Percentiles rank a stretch among this genome's conserved stretches.
Evolutionary conservation across 2,113 vertebrate species (phyloP).

Genomic region (Xerus inauris): DNA sequence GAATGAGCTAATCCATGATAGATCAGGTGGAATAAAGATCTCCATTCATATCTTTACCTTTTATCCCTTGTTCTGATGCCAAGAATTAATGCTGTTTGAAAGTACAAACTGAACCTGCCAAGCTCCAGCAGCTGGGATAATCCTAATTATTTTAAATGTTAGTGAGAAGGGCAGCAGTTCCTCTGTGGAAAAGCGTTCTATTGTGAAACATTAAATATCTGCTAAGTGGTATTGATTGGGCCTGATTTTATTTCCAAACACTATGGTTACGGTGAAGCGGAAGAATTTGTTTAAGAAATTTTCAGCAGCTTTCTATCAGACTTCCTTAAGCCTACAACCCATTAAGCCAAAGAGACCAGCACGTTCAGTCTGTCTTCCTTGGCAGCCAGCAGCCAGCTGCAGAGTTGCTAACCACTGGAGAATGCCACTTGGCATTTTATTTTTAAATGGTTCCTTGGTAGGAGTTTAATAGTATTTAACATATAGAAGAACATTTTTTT

Average conservation of each 20-base stretch:
- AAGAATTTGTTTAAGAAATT: constrained; percentile 65
- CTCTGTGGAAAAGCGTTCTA: constrained; percentile 57
- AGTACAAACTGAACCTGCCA: constrained; percentile 90
- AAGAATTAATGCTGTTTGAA: constrained; percentile 91
- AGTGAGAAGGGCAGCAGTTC: constrained; percentile 88
- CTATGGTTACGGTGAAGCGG: constrained; percentile 55
- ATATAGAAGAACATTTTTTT: constrained; percentile 73
- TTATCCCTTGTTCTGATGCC: constrained; percentile 89
- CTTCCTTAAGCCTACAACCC: neutral
- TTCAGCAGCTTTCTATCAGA: constrained; percentile 61
- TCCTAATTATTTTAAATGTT: constrained; percentile 88
- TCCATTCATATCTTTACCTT: constrained; percentile 92
- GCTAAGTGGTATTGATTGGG: constrained; percentile 74
- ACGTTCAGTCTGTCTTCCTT: neutral
- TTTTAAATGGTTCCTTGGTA: constrained; percentile 75
- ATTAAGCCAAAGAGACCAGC: neutral
- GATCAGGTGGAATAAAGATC: constrained; percentile 92
- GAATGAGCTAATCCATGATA: constrained; percentile 90
- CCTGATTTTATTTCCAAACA: constrained; percentile 76
- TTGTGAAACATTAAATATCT: constrained; percentile 77
- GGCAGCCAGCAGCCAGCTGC: constrained; percentile 45
- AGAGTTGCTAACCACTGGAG: constrained; percentile 60
- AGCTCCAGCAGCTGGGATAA: constrained; percentile 89
- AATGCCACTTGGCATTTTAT: constrained; percentile 73
- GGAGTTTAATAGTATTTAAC: constrained; percentile 80